Evolutionary conservation across 64 coral and sea anemone genomes (phyloP).

Genomic region (Cladopsammia gracilis): DNA sequence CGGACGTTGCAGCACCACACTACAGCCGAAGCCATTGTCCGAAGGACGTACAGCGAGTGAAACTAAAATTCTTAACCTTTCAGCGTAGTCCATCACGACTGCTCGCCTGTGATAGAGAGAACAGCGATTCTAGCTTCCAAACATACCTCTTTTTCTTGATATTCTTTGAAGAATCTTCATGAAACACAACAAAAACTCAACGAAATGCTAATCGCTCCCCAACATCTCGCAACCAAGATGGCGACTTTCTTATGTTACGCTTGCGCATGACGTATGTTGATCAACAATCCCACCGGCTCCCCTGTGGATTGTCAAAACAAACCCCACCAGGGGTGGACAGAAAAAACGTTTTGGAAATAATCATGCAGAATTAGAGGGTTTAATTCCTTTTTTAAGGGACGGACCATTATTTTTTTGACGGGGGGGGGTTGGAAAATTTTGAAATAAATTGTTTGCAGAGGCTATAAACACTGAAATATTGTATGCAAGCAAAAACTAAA

Average conservation of each 20-base stretch:
- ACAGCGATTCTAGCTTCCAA: slow-evolving; percentile 50
- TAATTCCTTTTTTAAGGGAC: too few relatives aligned
- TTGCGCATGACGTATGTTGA: slow-evolving; percentile 89
- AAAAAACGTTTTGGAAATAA: background rate
- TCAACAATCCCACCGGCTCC: slow-evolving; percentile 33
- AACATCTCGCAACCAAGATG: slow-evolving; percentile 91
- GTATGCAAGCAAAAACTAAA: too few relatives aligned
- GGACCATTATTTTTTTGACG: too few relatives aligned
- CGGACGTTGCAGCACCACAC: slow-evolving; percentile 45
- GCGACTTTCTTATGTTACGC: slow-evolving; percentile 72
- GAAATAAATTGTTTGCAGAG: too few relatives aligned
- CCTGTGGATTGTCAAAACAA: background rate
- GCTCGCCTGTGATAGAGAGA: background rate
- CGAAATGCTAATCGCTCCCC: slow-evolving; percentile 92
- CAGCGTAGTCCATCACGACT: too few relatives aligned
- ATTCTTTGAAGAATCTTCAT: slow-evolving; percentile 89
- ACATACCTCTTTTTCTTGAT: slow-evolving; percentile 76
- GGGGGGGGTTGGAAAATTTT: too few relatives aligned
- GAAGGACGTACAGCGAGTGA: slow-evolving; percentile 21
- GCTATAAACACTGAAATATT: too few relatives aligned
- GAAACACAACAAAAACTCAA: slow-evolving; percentile 98
- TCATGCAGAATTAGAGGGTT: too few relatives aligned
- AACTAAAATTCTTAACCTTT: slow-evolving; percentile 50
- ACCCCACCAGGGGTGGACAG: background rate
- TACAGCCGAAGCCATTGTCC: slow-evolving; percentile 39